Conservation (phyloP, 1,140 invertebrate species). For the Formica selysi region DNA sequence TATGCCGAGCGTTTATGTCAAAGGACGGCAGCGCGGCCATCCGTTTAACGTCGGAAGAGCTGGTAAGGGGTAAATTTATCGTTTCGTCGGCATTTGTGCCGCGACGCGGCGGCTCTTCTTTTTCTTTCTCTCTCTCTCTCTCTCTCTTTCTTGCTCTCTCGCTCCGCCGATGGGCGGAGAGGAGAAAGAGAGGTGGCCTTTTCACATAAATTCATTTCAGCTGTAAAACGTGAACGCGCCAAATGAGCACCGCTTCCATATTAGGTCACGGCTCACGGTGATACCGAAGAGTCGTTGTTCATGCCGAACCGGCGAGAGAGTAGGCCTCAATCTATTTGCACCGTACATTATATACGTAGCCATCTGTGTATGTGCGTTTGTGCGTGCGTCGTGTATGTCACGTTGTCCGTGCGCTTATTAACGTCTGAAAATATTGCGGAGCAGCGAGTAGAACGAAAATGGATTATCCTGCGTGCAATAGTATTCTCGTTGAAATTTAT, state of each 20-base stretch:
- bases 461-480: conserved; percentile 35
- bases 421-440: conserved; percentile 51
- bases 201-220: conserved; percentile 83
- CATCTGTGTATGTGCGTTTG: neutral
- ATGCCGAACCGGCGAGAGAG: conserved; percentile 53
- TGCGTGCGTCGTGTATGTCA: conserved; percentile 2
- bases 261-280: conserved; percentile 71
- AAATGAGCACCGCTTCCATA: conserved; percentile 81
- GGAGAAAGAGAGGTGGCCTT: conserved; percentile 69
- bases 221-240: conserved; percentile 81
- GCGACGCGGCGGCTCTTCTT: conserved; percentile 63
- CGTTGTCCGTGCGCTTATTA: conserved; percentile 35
- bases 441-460: conserved; percentile 11
- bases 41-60: conserved; percentile 81
- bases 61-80: conserved; percentile 82
- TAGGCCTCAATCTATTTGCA: conserved; percentile 66
- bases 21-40: conserved; percentile 79
- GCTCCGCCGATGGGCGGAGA: conserved; percentile 62
- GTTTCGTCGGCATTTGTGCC: conserved; percentile 78
- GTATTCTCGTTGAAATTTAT: conserved; percentile 43
- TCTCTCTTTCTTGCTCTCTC: neutral
- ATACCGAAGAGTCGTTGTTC: conserved; percentile 57
- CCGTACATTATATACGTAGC: conserved; percentile 4
- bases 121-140: conserved; percentile 9
- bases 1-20: conserved; percentile 83